These are phyloP conservation scores for Apteryx owenii DNA, from an alignment of 2,113 vertebrate species.

Conservation along the genomic window DNA sequence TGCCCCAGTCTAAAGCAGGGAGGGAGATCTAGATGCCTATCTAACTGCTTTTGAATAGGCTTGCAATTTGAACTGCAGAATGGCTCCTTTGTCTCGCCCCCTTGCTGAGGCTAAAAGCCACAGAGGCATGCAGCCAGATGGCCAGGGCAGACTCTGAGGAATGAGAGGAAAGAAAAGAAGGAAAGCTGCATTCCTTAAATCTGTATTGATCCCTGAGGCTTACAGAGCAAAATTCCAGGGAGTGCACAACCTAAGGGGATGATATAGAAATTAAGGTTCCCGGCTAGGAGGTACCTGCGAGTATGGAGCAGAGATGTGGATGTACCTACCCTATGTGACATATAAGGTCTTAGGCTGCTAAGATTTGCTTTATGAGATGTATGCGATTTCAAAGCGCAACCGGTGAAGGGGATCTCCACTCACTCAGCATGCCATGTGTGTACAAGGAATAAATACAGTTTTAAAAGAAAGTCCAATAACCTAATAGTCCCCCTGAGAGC, in stretches of 20 bases:
- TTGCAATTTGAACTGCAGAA: not conserved
- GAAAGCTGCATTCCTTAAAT: not conserved
- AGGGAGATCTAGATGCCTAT: not conserved
- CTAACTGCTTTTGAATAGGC: not conserved
- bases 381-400: not conserved
- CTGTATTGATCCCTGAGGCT: not conserved
- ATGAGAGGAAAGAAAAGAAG: not conserved
- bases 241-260: not conserved
- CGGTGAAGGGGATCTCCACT: not conserved
- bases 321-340: not conserved
- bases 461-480: not conserved
- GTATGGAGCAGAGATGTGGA: not conserved
- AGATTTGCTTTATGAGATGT: not conserved
- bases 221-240: not conserved
- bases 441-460: not conserved
- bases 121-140: slow-evolving; percentile 14
- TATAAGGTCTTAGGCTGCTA: not conserved
- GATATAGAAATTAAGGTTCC: not conserved
- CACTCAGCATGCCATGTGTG: fast-evolving
- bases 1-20: not conserved
- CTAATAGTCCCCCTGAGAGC: not conserved
- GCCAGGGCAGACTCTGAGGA: not conserved
- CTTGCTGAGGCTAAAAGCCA: not conserved
- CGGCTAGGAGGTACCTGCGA: fast-evolving
- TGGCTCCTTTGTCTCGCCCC: not conserved